Base-by-base conservation (phyloP, 2,113 vertebrate genomes). In the Scortum barcoo region DNA sequence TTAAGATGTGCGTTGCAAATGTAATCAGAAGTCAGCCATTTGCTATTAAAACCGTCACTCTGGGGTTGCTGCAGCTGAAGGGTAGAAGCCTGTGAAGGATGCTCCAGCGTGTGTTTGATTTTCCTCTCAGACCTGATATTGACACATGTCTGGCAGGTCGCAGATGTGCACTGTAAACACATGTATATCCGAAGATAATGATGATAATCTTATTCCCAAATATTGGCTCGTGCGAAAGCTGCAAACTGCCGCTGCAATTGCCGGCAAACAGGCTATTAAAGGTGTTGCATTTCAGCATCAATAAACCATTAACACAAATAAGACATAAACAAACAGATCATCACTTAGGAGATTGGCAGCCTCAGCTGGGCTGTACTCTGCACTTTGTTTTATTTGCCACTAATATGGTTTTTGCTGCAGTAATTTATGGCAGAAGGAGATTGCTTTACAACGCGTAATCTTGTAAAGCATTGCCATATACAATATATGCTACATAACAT, bases 1-100 rank as follows among this genome's bases (percentile, higher is more conserved):
- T 84, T 56, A 68, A 86, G 62, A 80, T 5, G 1, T 28, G 16
- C 17, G 24, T 58, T 85, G 63, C 78, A 88, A 72, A 77, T 89
- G 61, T 70, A 88, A 89, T 87, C 51, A 33, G 9, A 79, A 62
- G 58, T 68, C 48, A 40, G 51, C n/a, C 54, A 71, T 42, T 72
- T 76, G 72, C 40, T 83, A 86, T 76, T 54, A 69, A 76, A 81
- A 48, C 38, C 51, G 60, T 68, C 57, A 66, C 44, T 72, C 22
- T 24, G 26, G 53, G 53, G 38, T 54, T 13, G 44, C 61, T 54
- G 46, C 57, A 36, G 63, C 26, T 58, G 65, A 3, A 42, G 16
- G 3, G 50, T 5, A 22, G 38, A 46, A 56, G 30, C 46, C 46
- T 14, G 3, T 7, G 38, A 30, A 22, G 42, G 24, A 51, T 68